Base-by-base conservation (phyloP, 2,113 vertebrate genomes). In the Cardinalis cardinalis region DNA sequence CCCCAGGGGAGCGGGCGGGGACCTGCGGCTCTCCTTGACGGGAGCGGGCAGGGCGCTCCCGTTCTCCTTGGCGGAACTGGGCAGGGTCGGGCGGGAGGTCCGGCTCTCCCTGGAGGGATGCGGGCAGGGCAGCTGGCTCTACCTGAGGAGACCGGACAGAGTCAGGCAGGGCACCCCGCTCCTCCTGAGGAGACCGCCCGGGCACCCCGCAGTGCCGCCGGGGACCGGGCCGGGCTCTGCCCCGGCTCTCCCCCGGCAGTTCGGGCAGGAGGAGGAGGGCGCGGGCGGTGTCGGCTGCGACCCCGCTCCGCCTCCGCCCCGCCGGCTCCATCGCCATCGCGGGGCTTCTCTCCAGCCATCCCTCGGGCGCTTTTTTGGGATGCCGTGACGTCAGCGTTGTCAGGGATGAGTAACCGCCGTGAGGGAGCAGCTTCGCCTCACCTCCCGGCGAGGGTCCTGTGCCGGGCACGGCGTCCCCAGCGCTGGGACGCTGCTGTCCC, bases 361-460 rank as follows among this genome's bases (percentile, higher is more conserved):
- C 70, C 12, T 88, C 53, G 40, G 60, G 70, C 36, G 66, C 74
- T 89, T 82, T 91, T 91, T 96, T 93, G 93, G 96, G 95, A 97
- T 96, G 91, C 70, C 87, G 72, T 96, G 95, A 96, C 82, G 85
- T 94, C 46, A 92, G 74, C 85, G 93, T 96, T 96, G 96, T 97
- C 96, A 97, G 52, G 84, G 96, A 97, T 97, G 96, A 96, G 93
- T 96, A 96, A 96, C 90, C 52, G 41, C 72, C 59, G 59, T 36
- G 40, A 87, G 77, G 92, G 74, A 65, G 32, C 75, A 65, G 90
- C 61, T 75, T n/a, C 31, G 34, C 87, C 72, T 88, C 79, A 44
- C 53, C 78, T 79, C 76, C 65, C 31, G 88, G 8, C 14, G 28
- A 38, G 87, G 55, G 78, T 93, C 76, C 72, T 61, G 85, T 5